phyloP scores from a whole-genome alignment of 2,888 invertebrate genomes.

The Napeogenes inachia region DNA sequence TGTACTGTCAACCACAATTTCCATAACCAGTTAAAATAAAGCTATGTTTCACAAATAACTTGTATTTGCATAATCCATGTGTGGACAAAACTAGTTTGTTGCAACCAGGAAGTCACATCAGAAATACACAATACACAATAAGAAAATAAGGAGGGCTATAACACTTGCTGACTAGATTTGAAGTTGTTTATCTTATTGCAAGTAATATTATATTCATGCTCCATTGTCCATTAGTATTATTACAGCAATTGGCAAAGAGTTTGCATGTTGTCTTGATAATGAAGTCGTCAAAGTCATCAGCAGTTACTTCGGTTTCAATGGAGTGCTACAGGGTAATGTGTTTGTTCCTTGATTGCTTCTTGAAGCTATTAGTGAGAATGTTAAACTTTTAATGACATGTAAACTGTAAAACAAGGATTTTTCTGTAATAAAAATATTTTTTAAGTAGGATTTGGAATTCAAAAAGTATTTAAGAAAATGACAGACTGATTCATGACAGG shows the following conservation, averaged over 20 bases:
- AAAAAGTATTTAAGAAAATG: no score
- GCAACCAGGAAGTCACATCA: slow-evolving; percentile 40
- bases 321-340: neutral
- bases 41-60: slow-evolving; percentile 16
- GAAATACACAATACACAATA: slow-evolving; percentile 34
- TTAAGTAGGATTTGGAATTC: no score
- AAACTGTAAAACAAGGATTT: no score
- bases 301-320: neutral
- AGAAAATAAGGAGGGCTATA: slow-evolving; percentile 30
- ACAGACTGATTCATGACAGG: no score
- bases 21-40: slow-evolving; percentile 8
- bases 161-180: slow-evolving; percentile 5
- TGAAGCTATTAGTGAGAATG: neutral
- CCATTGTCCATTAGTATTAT: neutral
- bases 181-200: no score
- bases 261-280: neutral
- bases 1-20: neutral
- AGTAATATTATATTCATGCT: no score
- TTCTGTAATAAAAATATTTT: no score
- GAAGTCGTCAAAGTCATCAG: neutral
- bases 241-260: slow-evolving; percentile 3
- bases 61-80: slow-evolving; percentile 31
- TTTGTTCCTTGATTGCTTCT: neutral
- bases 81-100: slow-evolving; percentile 28
- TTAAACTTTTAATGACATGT: no score